Conservation (phyloP, 2,113 vertebrate genomes). For the Engraulis encrasicolus region DNA sequence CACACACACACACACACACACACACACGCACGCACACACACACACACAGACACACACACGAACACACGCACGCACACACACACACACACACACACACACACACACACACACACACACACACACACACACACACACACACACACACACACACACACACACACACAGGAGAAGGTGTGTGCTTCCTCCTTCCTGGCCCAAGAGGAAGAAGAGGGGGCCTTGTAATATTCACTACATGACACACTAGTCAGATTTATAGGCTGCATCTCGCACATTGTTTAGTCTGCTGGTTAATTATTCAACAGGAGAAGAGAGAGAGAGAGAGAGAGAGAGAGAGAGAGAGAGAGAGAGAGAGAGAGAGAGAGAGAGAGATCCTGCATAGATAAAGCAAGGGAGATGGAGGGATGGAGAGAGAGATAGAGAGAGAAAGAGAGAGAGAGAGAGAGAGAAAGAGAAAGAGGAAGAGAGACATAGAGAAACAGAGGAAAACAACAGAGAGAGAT, state of each 20-base stretch:
- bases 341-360: conserved; percentile 23
- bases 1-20: too few relatives aligned
- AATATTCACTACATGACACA: conserved; percentile 23
- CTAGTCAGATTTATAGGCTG: conserved; percentile 48
- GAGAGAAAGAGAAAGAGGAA: conserved; percentile 20
- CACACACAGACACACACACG: too few relatives aligned
- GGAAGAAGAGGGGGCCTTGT: conserved; percentile 2
- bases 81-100: too few relatives aligned
- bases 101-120: too few relatives aligned
- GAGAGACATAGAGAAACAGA: too few relatives aligned
- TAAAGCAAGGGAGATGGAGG: too few relatives aligned
- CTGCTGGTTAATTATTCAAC: conserved; percentile 58
- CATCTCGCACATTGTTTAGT: conserved; percentile 54
- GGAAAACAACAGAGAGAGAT: conserved; percentile 49
- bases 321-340: conserved; percentile 4
- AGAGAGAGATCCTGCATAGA: too few relatives aligned
- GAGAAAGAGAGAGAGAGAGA: conserved; percentile 8
- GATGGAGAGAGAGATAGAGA: conserved; percentile 26
- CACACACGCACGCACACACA: too few relatives aligned
- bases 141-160: too few relatives aligned
- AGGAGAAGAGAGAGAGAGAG: conserved; percentile 33
- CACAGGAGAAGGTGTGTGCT: not conserved
- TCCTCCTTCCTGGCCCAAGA: not conserved
- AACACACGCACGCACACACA: too few relatives aligned
- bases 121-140: too few relatives aligned